Evolutionary conservation across 2,888 invertebrate species (phyloP), one percentile per base, ranked within the genome.

Genomic region (Heliothis peltigera): DNA sequence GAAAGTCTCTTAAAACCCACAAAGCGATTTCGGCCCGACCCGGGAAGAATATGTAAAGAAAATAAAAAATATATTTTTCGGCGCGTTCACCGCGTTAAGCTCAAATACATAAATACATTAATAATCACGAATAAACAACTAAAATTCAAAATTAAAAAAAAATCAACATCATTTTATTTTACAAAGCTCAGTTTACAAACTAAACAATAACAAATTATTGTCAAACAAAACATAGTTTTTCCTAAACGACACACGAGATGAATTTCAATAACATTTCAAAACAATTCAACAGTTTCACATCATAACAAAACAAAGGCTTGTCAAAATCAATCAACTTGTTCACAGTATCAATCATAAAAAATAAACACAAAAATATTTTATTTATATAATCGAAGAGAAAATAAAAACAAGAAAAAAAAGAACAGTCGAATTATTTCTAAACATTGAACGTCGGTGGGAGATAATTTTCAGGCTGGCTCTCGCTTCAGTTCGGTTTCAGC

Each of bases 401-500:
- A 52, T 47, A 21, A 51, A 46, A 53, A 68, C 17, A 28, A 54
- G 42, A 42, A 67, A 47, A 42, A 0, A 22, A 53, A 18, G 7
- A 44, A 17, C 3, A 35, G 15, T 10, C 17, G 28, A 39, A 53
- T 52, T 51, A 32, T 42, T 55, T 58, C 49, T 18, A 60, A 51
- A 52, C 44, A 64, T 21, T 22, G n/a, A 51, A 46, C 44, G 52
- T 69, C 32, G 35, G 57, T 73, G 69, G 53, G 64, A 72, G 79
- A 78, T 75, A 79, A 70, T 75, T 82, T 85, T 84, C 85, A 83
- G 79, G 55, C 49, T 79, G 70, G 81, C 73, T 60, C 65, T 60
- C 61, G 61, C 49, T 75, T 84, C 89, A 91, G 90, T 91, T 80
- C 77, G 72, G 75, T 84, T 86, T 84, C 86, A 87, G 88, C 64